These are phyloP conservation scores for Casuarius casuarius DNA, from an alignment of 2,113 vertebrate species.

Conservation along the genomic window DNA sequence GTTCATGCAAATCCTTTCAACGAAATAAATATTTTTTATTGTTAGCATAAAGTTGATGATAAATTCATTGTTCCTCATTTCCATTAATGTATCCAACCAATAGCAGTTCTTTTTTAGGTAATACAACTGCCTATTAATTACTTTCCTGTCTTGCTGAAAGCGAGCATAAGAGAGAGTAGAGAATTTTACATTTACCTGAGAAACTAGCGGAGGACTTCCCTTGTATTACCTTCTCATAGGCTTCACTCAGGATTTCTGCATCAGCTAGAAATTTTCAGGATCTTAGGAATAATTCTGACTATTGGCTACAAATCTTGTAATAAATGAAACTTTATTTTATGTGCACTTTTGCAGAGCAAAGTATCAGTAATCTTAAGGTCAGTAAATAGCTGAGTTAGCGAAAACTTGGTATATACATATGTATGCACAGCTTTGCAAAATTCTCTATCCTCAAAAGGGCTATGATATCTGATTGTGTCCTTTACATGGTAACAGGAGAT, in stretches of 20 bases:
- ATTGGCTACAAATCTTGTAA: background rate
- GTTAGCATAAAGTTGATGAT: slow-evolving; percentile 12
- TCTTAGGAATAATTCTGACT: background rate
- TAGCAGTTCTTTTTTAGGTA: background rate
- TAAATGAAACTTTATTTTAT: slow-evolving; percentile 2
- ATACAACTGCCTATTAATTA: slow-evolving; percentile 15
- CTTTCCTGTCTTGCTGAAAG: background rate
- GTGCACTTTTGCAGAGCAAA: background rate
- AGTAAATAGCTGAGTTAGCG: background rate
- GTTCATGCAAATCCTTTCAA: slow-evolving; percentile 10
- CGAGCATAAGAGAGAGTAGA: background rate
- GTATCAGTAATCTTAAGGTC: background rate
- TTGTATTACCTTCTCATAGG: background rate
- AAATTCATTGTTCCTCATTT: slow-evolving; percentile 38
- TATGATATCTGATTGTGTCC: background rate
- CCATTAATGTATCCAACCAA: background rate
- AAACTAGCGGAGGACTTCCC: background rate
- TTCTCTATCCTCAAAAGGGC: background rate
- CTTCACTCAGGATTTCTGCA: background rate
- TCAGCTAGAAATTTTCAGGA: slow-evolving; percentile 12
- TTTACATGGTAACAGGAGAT: background rate
- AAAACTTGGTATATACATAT: background rate
- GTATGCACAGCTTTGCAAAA: background rate
- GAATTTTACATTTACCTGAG: background rate
- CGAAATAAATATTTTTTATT: slow-evolving; percentile 52